Conservation (phyloP, 2,113 vertebrate species). For the Puma concolor region DNA sequence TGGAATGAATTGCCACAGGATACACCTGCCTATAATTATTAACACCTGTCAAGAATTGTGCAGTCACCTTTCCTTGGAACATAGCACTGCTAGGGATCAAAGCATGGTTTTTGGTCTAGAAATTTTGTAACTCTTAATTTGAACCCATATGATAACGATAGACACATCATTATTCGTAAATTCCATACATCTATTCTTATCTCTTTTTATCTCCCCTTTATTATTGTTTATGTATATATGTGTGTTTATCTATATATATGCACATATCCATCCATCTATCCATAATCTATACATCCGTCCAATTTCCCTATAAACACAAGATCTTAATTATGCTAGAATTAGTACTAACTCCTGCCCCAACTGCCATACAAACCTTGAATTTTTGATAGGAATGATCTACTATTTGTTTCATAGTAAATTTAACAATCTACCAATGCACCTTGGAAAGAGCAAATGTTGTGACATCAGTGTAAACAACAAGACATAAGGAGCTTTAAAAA, state of each 20-base stretch:
- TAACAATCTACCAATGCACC: neutral
- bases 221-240: neutral
- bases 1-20: neutral
- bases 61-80: neutral
- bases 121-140: neutral
- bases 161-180: neutral
- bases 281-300: neutral
- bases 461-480: neutral
- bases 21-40: neutral
- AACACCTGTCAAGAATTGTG: neutral
- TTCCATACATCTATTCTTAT: neutral
- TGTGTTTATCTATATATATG: neutral
- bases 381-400: neutral
- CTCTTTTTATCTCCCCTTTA: neutral
- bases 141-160: neutral
- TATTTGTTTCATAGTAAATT: neutral
- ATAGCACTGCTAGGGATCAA: neutral
- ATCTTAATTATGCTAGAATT: conserved; percentile 24
- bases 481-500: neutral
- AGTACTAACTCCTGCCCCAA: neutral
- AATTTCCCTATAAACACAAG: neutral
- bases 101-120: neutral
- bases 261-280: neutral
- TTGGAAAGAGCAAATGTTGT: neutral
- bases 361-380: neutral